Conservation (phyloP, 2,797 vertebrate genomes). For the Rhynchotus rufescens region DNA sequence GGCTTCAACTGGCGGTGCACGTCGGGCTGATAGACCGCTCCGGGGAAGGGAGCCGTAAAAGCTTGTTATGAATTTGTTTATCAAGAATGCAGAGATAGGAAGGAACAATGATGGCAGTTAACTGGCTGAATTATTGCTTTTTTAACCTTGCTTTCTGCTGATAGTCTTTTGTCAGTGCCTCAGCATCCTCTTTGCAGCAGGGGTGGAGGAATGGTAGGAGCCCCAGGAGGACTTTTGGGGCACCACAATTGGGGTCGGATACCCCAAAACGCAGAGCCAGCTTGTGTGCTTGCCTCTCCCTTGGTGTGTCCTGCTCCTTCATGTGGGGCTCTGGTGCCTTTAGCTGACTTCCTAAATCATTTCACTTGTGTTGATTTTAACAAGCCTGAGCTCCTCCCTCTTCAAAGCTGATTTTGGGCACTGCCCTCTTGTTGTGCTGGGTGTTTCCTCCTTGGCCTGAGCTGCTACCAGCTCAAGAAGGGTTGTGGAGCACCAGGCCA, state of each 20-base stretch:
- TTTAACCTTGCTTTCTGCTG: conserved; percentile 48
- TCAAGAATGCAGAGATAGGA: conserved; percentile 37
- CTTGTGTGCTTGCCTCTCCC: neutral
- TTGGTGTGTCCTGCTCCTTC: neutral
- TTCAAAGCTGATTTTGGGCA: neutral
- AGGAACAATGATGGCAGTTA: conserved; percentile 9
- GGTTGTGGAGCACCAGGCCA: neutral
- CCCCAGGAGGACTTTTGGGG: neutral
- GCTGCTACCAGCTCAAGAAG: neutral
- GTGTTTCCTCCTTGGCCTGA: neutral
- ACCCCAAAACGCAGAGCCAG: fast-evolving
- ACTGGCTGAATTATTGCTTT: conserved; percentile 31
- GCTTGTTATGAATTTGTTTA: conserved; percentile 67
- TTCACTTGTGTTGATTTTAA: neutral
- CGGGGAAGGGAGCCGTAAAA: conserved; percentile 61
- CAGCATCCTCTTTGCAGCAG: neutral
- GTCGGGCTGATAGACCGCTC: conserved; percentile 52
- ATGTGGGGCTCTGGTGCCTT: neutral
- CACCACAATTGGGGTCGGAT: fast-evolving
- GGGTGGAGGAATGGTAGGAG: neutral
- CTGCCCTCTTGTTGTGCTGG: neutral
- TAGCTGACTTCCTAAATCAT: neutral
- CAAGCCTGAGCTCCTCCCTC: neutral
- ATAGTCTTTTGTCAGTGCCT: neutral
- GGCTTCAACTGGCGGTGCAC: neutral